Evolutionary conservation across 2,888 invertebrate species (phyloP), one percentile per base, ranked within the genome.

Genomic region (Pollenia angustigena): DNA sequence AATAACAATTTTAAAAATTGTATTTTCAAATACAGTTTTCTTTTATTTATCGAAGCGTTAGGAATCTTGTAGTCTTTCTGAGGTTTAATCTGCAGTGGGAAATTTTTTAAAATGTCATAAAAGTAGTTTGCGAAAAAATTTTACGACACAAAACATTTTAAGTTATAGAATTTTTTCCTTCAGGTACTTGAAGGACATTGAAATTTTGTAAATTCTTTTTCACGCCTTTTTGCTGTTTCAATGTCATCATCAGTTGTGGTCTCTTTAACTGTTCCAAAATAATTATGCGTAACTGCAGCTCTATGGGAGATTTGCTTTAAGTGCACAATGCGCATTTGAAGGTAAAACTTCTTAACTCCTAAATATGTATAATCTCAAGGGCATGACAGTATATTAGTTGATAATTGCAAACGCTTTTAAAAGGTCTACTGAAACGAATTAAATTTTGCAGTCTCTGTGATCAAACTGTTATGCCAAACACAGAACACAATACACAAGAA

Each of bases 221-320:
- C 18, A 68, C 16, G 56, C 32, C 32, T 58, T 11, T 18, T 42
- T 18, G 4, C 42, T 44, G 68, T 54, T 68, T 60, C 72, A 72
- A 58, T 80, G 32, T 74, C 71, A 72, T 80, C 50, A 66, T 60
- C 52, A 60, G 54, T 54, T 84, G 66, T 84, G 81, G 78, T 56
- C 74, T 68, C n/a, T 64, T 16, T 16, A 52, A 32, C 12, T 32
- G 4, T 72, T 14, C 42, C 50, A 2, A 66, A 75, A 72, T 40
- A 52, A 72, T 18, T 48, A 60, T 32, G 68, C 68, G 50, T 58
- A 69, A 42, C 80, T 72, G 58, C 14, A 54, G 4, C 64, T 52
- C 72, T 56, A 50, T 60, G 50, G 68, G 52, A 50, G 1, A 50
- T 16, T 54, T 32, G 8, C 23, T 64, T 69, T 18, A 7, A 14